These are phyloP conservation scores for Acleris emargana DNA, from an alignment of 2,888 invertebrate species.

Conservation along the genomic window DNA sequence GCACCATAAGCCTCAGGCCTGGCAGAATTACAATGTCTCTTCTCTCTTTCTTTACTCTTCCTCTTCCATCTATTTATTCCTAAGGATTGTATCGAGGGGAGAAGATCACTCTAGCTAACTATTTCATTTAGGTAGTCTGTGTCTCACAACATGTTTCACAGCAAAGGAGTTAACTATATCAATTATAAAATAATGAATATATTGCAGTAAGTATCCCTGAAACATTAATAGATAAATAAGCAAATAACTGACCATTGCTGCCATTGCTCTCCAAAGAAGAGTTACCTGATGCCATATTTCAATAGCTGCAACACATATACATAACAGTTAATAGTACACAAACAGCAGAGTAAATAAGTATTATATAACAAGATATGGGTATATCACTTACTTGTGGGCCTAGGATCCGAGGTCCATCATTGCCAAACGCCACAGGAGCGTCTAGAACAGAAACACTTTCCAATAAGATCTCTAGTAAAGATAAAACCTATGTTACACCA, in stretches of 20 bases:
- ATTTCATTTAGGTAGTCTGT: too few relatives aligned
- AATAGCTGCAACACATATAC: slow-evolving; percentile 49
- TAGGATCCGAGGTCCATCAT: slow-evolving; percentile 48
- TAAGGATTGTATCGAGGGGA: too few relatives aligned
- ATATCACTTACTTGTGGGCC: slow-evolving; percentile 32
- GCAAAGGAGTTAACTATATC: too few relatives aligned
- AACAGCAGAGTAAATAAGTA: neutral
- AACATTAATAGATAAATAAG: neutral
- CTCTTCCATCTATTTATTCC: too few relatives aligned
- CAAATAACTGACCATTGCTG: slow-evolving; percentile 86
- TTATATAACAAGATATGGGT: neutral
- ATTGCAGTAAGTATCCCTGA: too few relatives aligned
- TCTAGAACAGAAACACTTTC: slow-evolving; percentile 45
- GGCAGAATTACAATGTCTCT: too few relatives aligned
- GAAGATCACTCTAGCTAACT: too few relatives aligned
- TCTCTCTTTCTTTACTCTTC: too few relatives aligned
- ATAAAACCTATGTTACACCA: slow-evolving; percentile 34
- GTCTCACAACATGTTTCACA: too few relatives aligned
- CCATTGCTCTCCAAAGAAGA: slow-evolving; percentile 91
- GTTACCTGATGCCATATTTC: slow-evolving; percentile 90
- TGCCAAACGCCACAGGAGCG: slow-evolving; percentile 40
- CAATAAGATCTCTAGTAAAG: slow-evolving; percentile 38
- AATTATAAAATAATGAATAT: too few relatives aligned
- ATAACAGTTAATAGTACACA: neutral
- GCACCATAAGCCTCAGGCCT: too few relatives aligned